Base-by-base conservation (phyloP, 2,797 vertebrate genomes). In the Hylomyscus alleni region DNA sequence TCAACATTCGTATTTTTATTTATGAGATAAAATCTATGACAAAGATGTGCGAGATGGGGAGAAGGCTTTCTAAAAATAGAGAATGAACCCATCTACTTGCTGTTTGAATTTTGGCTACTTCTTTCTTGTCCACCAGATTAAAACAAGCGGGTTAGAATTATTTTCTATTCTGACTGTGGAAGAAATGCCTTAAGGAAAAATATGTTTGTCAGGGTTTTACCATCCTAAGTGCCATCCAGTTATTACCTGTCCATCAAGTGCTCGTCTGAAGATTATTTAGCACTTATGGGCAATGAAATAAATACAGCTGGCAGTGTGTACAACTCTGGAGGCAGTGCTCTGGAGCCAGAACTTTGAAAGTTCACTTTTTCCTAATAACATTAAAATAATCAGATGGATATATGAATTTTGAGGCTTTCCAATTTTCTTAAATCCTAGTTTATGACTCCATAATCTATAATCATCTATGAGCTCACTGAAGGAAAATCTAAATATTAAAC, bases 1-100 rank as follows among this genome's bases (percentile, higher is more conserved):
- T 85, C 9, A 89, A 50, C 47, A 77, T 90, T 94, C 82, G n/a
- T 22, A 81, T 5, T 80, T 91, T 47, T 67, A 81, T 11, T 93
- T 37, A 11, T 69, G 47, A 75, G 2, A 89, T 17, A 91, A 69
- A 86, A 94, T 83, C 1, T 88, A 47, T 81, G 89, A 50, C 1
- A 95, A 77, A 90, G 91, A 60, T 93, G 13, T 80, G 6, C 65
- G 75, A 96, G 94, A 98, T 82, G 76, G 75, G 22, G 13, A 0
- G 26, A 62, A 56, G 62, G 44, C 3, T 54, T 95, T 76, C 17
- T 3, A 76, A 58, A 10, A 90, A 67, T 8, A 83, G 24, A 84
- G 8, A 95, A 92, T 88, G 29, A 82, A 40, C 50, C 31, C 13
- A 20, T 44, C 24, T 47, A 29, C 50, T 20, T 88, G 34, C 20